Conservation (phyloP, 2,888 invertebrate genomes). For the Candidula unifasciata region DNA sequence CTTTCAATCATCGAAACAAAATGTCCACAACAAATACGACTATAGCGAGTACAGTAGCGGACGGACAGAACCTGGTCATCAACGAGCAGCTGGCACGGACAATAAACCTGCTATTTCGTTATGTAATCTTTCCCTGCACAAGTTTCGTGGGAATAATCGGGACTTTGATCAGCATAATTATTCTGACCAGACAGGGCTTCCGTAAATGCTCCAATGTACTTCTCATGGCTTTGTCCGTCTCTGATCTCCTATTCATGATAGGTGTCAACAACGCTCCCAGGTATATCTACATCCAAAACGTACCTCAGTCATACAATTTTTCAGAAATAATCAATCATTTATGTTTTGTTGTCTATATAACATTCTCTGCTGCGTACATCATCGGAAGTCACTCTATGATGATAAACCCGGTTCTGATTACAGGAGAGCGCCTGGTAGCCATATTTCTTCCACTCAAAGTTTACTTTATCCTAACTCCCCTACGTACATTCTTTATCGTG, state of each 20-base stretch:
- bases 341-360: not conserved
- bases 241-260: not conserved
- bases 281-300: not conserved
- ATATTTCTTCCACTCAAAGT: not conserved
- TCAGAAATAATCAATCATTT: not conserved
- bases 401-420: not conserved
- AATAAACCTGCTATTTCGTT: not conserved
- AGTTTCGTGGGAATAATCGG: not conserved
- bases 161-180: not conserved
- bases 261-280: not conserved
- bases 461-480: not conserved
- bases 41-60: too few relatives aligned
- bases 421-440: not conserved
- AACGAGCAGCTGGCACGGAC: not conserved
- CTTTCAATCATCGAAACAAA: too few relatives aligned
- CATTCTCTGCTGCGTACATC: not conserved
- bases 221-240: not conserved
- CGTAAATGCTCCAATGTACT: conserved; percentile 30
- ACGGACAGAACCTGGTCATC: too few relatives aligned
- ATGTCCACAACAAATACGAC: too few relatives aligned
- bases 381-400: not conserved
- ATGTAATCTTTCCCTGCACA: not conserved
- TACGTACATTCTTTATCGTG: not conserved
- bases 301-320: not conserved
- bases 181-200: conserved; percentile 10